Evolutionary conservation across 1,140 invertebrate genomes (phyloP).

Genomic region (Halyomorpha halys): DNA sequence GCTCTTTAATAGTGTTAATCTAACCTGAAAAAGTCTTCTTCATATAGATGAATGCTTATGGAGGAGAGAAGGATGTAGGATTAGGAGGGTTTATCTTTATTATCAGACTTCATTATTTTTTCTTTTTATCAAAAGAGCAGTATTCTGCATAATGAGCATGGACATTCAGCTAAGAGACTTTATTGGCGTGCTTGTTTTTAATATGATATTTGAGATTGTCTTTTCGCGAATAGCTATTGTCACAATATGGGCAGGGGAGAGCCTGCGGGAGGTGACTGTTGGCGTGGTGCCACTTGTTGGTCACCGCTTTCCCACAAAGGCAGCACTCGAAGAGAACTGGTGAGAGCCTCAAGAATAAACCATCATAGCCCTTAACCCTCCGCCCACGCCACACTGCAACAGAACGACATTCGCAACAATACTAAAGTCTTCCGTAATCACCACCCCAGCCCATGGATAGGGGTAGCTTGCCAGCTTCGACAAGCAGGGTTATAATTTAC

Average conservation of each 20-base stretch:
- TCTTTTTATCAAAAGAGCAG: background rate
- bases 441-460: background rate
- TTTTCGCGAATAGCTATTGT: slow-evolving; percentile 71
- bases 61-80: background rate
- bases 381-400: slow-evolving; percentile 12
- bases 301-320: slow-evolving; percentile 71
- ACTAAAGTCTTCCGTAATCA: background rate
- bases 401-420: slow-evolving; percentile 11
- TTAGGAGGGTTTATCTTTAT: background rate
- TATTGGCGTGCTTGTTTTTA: slow-evolving; percentile 25
- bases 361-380: slow-evolving; percentile 21
- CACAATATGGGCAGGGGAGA: slow-evolving; percentile 68
- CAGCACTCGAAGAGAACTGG: slow-evolving; percentile 43
- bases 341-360: slow-evolving; percentile 26
- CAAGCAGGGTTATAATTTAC: background rate
- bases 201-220: slow-evolving; percentile 42
- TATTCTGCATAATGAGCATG: background rate
- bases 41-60: background rate
- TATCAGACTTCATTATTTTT: background rate
- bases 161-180: background rate
- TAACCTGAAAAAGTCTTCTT: slow-evolving; percentile 7
- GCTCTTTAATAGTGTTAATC: background rate
- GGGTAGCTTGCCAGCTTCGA: background rate
- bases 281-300: slow-evolving; percentile 76
- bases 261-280: slow-evolving; percentile 66